Evolutionary conservation across 2,888 invertebrate genomes (phyloP).

Genomic region (Vesta saturnalis): DNA sequence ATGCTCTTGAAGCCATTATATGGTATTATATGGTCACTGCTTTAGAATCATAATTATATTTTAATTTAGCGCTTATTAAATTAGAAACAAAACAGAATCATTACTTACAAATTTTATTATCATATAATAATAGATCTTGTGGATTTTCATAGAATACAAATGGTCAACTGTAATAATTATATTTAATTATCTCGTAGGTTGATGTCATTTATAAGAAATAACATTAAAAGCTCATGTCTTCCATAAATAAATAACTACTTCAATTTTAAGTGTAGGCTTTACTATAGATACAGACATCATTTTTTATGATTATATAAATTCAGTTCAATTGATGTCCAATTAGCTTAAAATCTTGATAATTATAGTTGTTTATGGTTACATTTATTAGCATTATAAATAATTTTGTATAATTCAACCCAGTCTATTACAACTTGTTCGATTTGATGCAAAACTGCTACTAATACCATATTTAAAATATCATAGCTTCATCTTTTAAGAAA

Average conservation of each 20-base stretch:
- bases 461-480: not conserved
- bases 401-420: not conserved
- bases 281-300: not conserved
- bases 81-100: too few relatives aligned
- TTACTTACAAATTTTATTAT: too few relatives aligned
- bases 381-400: slow-evolving; percentile 7
- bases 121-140: too few relatives aligned
- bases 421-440: not conserved
- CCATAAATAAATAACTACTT: slow-evolving; percentile 19
- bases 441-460: not conserved
- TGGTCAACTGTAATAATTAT: too few relatives aligned
- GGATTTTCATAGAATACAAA: too few relatives aligned
- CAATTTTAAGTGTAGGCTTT: not conserved
- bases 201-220: slow-evolving; percentile 13
- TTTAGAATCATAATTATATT: too few relatives aligned
- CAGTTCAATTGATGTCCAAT: not conserved
- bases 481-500: not conserved
- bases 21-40: too few relatives aligned
- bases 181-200: not conserved
- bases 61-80: too few relatives aligned
- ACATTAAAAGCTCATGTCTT: slow-evolving; percentile 18
- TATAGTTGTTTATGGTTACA: not conserved
- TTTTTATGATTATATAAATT: not conserved
- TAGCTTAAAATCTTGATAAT: slow-evolving; percentile 13
- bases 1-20: too few relatives aligned